Conservation (phyloP, 2,797 vertebrate species). For the Cygnus olor region DNA sequence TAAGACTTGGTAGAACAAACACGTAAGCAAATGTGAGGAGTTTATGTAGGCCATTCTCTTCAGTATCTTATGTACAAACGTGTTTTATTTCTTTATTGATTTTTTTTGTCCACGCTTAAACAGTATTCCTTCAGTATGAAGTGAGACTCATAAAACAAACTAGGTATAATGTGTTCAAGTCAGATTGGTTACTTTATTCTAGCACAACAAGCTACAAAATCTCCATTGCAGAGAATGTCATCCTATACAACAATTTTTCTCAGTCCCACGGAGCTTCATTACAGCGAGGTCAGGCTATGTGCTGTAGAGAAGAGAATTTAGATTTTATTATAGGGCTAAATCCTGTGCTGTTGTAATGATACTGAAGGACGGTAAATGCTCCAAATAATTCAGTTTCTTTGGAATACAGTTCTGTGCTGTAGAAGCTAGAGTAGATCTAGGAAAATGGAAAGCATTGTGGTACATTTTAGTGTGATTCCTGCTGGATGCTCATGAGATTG, state of each 20-base stretch:
- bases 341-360: constrained; percentile 1
- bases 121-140: neutral
- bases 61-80: neutral
- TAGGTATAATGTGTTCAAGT: neutral
- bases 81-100: constrained; percentile 49
- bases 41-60: neutral
- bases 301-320: neutral
- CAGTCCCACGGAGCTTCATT: constrained; percentile 56
- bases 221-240: neutral
- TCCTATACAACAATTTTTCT: constrained; percentile 13
- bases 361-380: constrained; percentile 38
- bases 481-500: neutral
- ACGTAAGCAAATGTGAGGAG: neutral
- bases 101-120: neutral
- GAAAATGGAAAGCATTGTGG: neutral
- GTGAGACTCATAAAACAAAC: neutral
- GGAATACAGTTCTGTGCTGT: neutral
- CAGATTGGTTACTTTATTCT: neutral
- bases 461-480: neutral
- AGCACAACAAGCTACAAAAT: neutral
- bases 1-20: neutral
- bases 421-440: neutral
- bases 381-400: constrained; percentile 35
- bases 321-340: constrained; percentile 52
- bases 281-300: neutral